Percentiles rank a stretch among this genome's conserved stretches.
phyloP scores from a whole-genome alignment of 2,797 vertebrate genomes.

The Astyanax mexicanus region DNA sequence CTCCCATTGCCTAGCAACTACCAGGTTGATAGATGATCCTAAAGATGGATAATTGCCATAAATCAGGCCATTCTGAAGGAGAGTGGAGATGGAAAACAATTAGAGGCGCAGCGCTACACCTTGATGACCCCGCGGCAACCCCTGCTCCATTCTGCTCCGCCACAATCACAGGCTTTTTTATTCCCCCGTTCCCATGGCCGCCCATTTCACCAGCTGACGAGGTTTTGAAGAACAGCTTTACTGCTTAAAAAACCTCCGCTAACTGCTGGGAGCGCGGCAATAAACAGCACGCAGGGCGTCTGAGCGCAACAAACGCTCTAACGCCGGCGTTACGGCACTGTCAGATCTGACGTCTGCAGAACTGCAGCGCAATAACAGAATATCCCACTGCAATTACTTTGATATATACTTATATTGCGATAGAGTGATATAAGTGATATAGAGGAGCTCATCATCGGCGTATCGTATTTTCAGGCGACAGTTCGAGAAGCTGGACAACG shows the following conservation, averaged over 20 bases:
- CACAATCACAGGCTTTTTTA: conserved; percentile 73
- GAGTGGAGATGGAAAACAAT: conserved; percentile 87
- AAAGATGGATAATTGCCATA: conserved; percentile 99
- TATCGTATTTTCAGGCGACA: background rate
- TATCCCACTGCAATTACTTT: background rate
- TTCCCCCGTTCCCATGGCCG: conserved; percentile 43
- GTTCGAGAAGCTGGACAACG: background rate
- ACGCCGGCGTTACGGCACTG: background rate
- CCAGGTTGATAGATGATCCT: conserved; percentile 98
- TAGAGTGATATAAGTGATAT: too few relatives aligned
- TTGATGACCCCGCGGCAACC: conserved; percentile 77
- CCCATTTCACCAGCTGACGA: conserved; percentile 39
- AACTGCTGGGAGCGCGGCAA: conserved; percentile 12
- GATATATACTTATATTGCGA: too few relatives aligned
- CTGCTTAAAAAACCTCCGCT: conserved; percentile 31
- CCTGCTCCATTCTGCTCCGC: conserved; percentile 58
- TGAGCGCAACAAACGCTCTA: background rate
- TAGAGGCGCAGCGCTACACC: conserved; percentile 81
- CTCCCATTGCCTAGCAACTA: conserved; percentile 99
- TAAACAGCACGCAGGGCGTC: conserved; percentile 17
- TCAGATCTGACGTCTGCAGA: background rate
- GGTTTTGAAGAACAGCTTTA: conserved; percentile 45
- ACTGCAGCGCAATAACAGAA: background rate
- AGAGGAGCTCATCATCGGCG: too few relatives aligned
- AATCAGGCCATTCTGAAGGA: conserved; percentile 95